Evolutionary conservation across 2,797 vertebrate species (phyloP), one percentile per base, ranked within the genome.

Genomic region (Adelosebastes latens): DNA sequence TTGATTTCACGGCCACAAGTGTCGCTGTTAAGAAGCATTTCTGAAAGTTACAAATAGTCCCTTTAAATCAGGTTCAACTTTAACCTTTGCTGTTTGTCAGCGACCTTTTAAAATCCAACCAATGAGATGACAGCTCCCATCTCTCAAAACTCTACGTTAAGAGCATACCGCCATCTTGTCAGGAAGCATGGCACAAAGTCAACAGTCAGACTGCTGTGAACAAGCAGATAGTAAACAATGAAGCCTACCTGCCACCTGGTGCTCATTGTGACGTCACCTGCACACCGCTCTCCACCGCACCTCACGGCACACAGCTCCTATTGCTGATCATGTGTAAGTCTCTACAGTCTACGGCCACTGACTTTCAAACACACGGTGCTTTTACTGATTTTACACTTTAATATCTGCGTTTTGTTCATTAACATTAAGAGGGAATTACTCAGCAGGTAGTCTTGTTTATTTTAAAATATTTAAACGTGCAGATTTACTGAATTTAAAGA

Each of bases 161-260:
- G n/a, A 34, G 32, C 60, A 2, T 8, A 18, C 10, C 53, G 4
- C 11, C 27, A 18, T 62, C 9, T 9, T 25, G 16, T 13, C 32
- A 25, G 31, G 67, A 31, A 24, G 18, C 53, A 11, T 14, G 11
- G 16, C 29, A 3, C 24, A 16, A 4, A 6, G 71, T 63, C 64
- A 32, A 34, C 78, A 63, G 77, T 29, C 39, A 13, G 8, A 36
- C 34, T 2, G 34, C 20, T n/a, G 42, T 36, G 65, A 68, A 25
- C 8, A 13, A 29, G 59, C 68, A 20, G 7, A 34, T 5, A 68
- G 72, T 58, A 36, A 71, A 64, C 52, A 75, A 5, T 24, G 61
- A 60, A 31, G 29, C 11, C 62, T 56, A 46, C 68, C 68, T 62
- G 49, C 61, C 80, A 82, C 64, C 70, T 82, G 80, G 2, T 39